Base-by-base conservation (phyloP, 2,113 vertebrate genomes). In the Anarrhichthys ocellatus region DNA sequence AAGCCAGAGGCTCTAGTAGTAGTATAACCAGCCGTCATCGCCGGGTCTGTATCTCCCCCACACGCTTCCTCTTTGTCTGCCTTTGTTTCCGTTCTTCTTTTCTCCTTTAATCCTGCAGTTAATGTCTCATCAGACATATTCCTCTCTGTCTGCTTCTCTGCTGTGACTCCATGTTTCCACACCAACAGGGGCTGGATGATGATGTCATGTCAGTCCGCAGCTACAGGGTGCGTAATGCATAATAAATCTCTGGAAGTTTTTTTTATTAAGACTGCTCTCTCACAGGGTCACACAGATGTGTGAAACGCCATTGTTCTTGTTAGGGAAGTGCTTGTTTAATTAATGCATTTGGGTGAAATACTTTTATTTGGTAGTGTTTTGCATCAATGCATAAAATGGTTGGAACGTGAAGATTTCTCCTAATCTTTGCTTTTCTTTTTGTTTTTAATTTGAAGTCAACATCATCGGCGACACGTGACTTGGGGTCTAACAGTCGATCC, bases 31-130 rank as follows among this genome's bases (percentile, higher is more conserved):
- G 74, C 85, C 93, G 86, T 86, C 95, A 93, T 85, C 94, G 92
- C 62, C 95, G 96, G 98, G 97, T 99, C 96, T 95, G 97, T 99
- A 96, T 91, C 91, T 68, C 79, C 5, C 75, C 18, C 74, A 40
- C 61, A 86, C 46, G 78, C 81, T 85, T 88, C 59, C 81, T 66
- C 15, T 84, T 79, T 69, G 84, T 58, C 87, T 61, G 24, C 81
- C 74, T 80, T 50, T 63, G 32, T 72, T 75, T 50, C 70, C 70
- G 80, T 88, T 63, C 73, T 67, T 63, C 88, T 40, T 85, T 65
- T 88, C 61, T 64, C 22, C 71, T 70, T 83, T 56, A 79, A 87
- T 83, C 76, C 11, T 58, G 65, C 32, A 50, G 71, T 88, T 72
- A 81, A 87, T 88, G 78, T 65, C 83, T 77, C 84, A 46, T 83